Base-by-base conservation (phyloP, 1,140 invertebrate species). In the Lithobius niger region DNA sequence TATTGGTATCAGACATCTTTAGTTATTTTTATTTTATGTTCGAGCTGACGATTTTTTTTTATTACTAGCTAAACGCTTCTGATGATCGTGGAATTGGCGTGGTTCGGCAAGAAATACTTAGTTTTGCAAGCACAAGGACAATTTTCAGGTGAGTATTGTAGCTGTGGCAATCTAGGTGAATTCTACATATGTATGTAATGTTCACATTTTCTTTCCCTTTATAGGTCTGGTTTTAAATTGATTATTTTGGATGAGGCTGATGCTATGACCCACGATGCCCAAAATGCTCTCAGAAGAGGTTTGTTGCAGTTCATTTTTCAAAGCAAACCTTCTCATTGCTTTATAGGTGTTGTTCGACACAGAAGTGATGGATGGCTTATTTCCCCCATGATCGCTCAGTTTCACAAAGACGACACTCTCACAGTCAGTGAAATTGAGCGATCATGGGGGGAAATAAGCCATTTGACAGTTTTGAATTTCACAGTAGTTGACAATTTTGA, bases 181-280 rank as follows among this genome's bases (percentile, higher is more conserved):
- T n/a, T 10, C n/a, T 10, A 10, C 10, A 36, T n/a, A 36, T 10
- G n/a, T 36, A 10, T 36, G 10, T n/a, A 36, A 10, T 36, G 31
- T 36, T 36, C 10, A 36, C n/a, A 10, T 36, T 36, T 36, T 36
- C 25, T 22, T 42, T 58, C 27, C 18, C 44, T 57, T 58, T 66
- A 47, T 53, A 74, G 71, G 47, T 82, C 82, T 52, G 86, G 88
- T 2, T 94, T 90, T 60, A 99, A 99, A 71, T 74, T 99, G 15
- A 90, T 99, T 43, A 98, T 99, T 61, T 71, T 99, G 13, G 97
- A 99, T 80, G 97, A 99, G 79, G 96, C 96, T 10, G 97, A 99
- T 80, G 92, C 96, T 1, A 99, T 99, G 97, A 99, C 97, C 2
- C 89, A 92, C 68, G 95, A 99, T 82, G 97, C 97, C 2, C 97